Conservation (phyloP, 1,140 invertebrate species). For the Drosophila pseudoobscura region DNA sequence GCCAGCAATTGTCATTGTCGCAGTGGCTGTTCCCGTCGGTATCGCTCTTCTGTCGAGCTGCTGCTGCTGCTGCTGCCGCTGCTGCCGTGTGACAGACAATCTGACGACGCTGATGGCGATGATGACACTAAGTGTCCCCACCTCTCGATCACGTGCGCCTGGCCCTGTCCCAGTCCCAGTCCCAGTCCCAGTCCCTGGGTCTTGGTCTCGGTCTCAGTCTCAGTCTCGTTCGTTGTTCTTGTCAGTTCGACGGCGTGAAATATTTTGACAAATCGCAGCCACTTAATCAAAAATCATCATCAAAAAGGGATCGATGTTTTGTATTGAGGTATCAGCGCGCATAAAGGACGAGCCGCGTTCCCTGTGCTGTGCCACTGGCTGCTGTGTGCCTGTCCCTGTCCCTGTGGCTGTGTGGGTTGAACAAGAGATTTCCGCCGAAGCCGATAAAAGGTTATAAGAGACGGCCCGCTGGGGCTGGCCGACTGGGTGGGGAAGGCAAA, state of each 20-base stretch:
- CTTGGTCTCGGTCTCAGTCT: neutral
- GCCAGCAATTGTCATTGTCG: constrained; percentile 52
- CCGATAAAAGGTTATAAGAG: constrained; percentile 49
- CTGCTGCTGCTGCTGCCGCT: constrained; percentile 6
- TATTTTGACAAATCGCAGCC: constrained; percentile 82
- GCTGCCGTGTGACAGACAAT: constrained; percentile 35
- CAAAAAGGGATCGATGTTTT: constrained; percentile 79
- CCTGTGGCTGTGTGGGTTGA: constrained; percentile 50
- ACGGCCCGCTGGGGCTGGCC: constrained; percentile 21
- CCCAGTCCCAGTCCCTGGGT: no score
- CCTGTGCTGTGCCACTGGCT: constrained; percentile 7
- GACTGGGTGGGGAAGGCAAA: neutral
- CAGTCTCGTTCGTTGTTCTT: constrained; percentile 12
- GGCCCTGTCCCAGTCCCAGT: no score
- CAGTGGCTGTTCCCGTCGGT: constrained; percentile 23
- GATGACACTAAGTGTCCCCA: constrained; percentile 55
- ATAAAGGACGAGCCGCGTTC: constrained; percentile 53
- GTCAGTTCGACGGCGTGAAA: constrained; percentile 62
- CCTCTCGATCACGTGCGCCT: constrained; percentile 62
- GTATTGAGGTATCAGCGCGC: constrained; percentile 68
- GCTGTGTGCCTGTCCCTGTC: neutral
- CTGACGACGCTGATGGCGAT: constrained; percentile 62
- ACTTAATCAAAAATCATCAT: constrained; percentile 83
- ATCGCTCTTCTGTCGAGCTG: neutral
- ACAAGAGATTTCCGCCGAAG: constrained; percentile 71